These are phyloP conservation scores for Trichonephila clavata DNA, from an alignment of 1,140 invertebrate species.

Conservation along the genomic window DNA sequence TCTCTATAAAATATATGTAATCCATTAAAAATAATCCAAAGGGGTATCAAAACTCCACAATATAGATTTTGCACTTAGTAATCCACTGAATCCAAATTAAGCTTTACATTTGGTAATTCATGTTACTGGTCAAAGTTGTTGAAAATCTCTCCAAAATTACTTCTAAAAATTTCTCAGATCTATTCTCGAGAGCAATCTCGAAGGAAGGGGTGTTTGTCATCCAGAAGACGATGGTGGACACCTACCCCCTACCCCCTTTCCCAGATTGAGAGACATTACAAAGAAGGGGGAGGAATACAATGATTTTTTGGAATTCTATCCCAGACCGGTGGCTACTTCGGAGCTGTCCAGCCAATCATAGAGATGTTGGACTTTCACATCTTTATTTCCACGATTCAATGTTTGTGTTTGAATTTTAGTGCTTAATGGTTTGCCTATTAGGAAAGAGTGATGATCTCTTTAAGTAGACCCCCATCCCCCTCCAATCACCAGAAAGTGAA, in stretches of 20 bases:
- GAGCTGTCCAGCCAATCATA: conserved; percentile 11
- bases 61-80: not conserved
- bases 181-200: not conserved
- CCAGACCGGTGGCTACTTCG: not conserved
- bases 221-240: not conserved
- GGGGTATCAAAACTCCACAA: not conserved
- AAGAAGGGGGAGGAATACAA: not conserved
- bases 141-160: not conserved
- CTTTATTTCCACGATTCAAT: not conserved
- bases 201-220: not conserved
- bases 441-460: conserved; percentile 24
- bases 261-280: not conserved
- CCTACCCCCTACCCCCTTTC: not conserved
- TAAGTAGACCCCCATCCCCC: not conserved
- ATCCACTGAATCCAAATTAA: too few species aligned
- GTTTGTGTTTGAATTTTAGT: not conserved
- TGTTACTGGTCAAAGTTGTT: not conserved
- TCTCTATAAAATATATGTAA: not conserved
- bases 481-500: not conserved
- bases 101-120: not conserved
- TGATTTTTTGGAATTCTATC: not conserved
- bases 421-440: not conserved
- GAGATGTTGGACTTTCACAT: not conserved
- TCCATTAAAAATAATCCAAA: not conserved
- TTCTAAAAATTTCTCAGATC: not conserved